Base-by-base conservation (phyloP, 2,113 vertebrate genomes). In the Seriola aureovittata region DNA sequence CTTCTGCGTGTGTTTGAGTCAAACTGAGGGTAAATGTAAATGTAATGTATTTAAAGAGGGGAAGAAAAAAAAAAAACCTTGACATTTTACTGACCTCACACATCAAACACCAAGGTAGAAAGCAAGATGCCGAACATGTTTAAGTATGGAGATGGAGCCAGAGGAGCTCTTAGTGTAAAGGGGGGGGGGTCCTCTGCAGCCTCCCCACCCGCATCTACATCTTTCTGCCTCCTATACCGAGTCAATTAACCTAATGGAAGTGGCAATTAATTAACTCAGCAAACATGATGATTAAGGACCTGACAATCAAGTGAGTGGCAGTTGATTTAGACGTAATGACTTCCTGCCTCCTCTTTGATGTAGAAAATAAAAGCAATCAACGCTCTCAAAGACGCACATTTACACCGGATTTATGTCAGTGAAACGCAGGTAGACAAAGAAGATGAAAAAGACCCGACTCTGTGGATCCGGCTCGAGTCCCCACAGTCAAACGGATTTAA, bases 241-340 rank as follows among this genome's bases (percentile, higher is more conserved):
- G 84, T 88, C 93, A 93, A 82, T 94, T 91, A 93, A 91, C 92
- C 90, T 91, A 92, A 93, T 93, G 90, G 86, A 93, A 88, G 80
- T 84, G 83, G 87, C 88, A 92, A 91, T 93, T 91, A 91, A 94
- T 94, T 90, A 91, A 90, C 81, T 84, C 25, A 0, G 81, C 89
- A 89, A 88, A 91, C 88, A 78, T 65, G 73, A 70, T 85, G 91
- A 92, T 92, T 91, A 84, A 88, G 82, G 68, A 91, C 14, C 87
- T 92, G 88, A 82, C 90, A 91, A 82, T 93, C 91, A 92, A 80
- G 23, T 0, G 62, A 58, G 83, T 68, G 81, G 88, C 82, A 76
- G 80, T 36, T 74, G 84, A 87, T 85, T 85, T 80, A 38, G 58
- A 81, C 60, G 55, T 92, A 85, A 90, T 59, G 73, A 75, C 76